Conservation (phyloP, 2,888 invertebrate genomes). For the Dorcus hopei region DNA sequence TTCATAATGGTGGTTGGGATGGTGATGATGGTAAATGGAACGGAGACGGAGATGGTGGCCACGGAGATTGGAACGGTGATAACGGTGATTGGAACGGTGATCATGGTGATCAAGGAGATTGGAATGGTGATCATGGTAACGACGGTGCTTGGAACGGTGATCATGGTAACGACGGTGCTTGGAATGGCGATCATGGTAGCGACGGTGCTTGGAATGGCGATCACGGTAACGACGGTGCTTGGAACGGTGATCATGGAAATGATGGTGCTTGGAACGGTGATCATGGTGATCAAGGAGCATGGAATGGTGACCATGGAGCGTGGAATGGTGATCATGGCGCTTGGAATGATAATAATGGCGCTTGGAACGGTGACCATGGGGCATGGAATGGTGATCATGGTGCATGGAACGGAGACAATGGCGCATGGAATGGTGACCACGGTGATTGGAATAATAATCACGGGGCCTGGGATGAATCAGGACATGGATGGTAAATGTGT, state of each 20-base stretch:
- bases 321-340: neutral
- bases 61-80: conserved; percentile 7
- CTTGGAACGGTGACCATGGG: conserved; percentile 4
- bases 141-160: conserved; percentile 4
- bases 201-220: neutral
- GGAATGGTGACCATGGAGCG: neutral
- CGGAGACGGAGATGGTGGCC: conserved; percentile 4
- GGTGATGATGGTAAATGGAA: neutral
- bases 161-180: conserved; percentile 9
- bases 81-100: conserved; percentile 7
- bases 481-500: conserved; percentile 7
- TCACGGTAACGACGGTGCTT: conserved; percentile 8
- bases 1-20: neutral
- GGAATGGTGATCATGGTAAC: neutral
- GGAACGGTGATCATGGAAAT: conserved; percentile 6
- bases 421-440: neutral
- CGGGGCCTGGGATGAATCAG: conserved; percentile 17
- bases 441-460: conserved; percentile 23
- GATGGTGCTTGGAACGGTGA: conserved; percentile 2
- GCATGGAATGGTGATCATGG: conserved; percentile 8
- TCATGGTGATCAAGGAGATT: conserved; percentile 3
- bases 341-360: neutral
- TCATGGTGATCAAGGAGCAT: neutral
- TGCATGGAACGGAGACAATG: conserved; percentile 1
- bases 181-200: neutral